Base-by-base conservation (phyloP, 2,888 invertebrate genomes). In the Strigamia maritima region DNA sequence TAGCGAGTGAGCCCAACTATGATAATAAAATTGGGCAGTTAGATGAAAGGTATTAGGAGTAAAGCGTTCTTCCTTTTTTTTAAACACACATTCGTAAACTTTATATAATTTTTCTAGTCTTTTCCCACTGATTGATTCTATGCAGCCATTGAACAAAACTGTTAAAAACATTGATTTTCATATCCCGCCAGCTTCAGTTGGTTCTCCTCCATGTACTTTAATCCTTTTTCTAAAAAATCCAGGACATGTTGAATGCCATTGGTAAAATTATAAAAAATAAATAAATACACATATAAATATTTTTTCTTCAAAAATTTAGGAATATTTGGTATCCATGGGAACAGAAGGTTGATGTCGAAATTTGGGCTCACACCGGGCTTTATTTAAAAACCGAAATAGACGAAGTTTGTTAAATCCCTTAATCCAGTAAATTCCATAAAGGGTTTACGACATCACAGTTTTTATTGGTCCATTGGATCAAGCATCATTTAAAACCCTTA, bases 321-420 rank as follows among this genome's bases (percentile, higher is more conserved):
- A 38, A 16, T n/a, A 22, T 77, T 24, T 40, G 35, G 77, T 77
- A 40, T 14, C 77, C 77, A 4, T 28, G 77, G 28, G 77, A 77
- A 10, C 40, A 49, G 12, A 44, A 44, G 12, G 77, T 77, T 19
- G 77, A 77, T 24, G 49, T 77, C 22, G 77, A 38, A 77, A 44
- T 77, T 24, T 77, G 77, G 77, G 77, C 77, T 22, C 77, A 77
- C 12, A 44, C 38, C 1, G 77, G 77, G 22, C 77, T 40, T 24
- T 77, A 40, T 24, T 14, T 40, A 16, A 77, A 44, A 28, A 77
- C 2, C 12, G 77, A 77, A 77, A 40, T 77, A 8, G 44, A 77
- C 10, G 22, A 77, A 44, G 77, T 77, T 16, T 14, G 75, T 16
- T 26, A 75, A 75, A 19, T 74, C 16, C 22, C 12, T 28, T 14